Evolutionary conservation across 2,113 vertebrate genomes (phyloP).

Genomic region (Protomyctophum bolini): DNA sequence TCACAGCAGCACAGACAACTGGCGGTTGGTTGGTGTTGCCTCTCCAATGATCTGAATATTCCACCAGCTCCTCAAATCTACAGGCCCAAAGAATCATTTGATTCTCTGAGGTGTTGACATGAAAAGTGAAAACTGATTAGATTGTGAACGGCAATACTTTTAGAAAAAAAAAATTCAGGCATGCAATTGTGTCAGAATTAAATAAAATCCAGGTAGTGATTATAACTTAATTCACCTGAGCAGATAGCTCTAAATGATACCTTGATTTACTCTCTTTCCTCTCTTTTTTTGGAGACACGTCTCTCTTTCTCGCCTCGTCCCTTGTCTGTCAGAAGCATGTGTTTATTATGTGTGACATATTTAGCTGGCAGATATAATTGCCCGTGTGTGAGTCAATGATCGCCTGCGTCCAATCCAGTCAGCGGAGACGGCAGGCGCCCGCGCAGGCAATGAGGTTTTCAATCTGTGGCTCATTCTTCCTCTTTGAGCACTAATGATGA

Average conservation of each 20-base stretch:
- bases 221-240: constrained; percentile 14
- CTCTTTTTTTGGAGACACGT: constrained; percentile 31
- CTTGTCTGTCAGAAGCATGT: constrained; percentile 64
- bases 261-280: constrained; percentile 34
- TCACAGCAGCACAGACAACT: constrained; percentile 11
- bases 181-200: constrained; percentile 12
- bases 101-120: too few species aligned
- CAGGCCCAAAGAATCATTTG: too few species aligned
- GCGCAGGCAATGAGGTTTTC: constrained; percentile 60
- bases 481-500: constrained; percentile 67
- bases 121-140: too few species aligned
- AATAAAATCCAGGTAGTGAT: constrained; percentile 18
- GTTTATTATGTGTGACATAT: constrained; percentile 76
- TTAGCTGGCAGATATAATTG: constrained; percentile 76
- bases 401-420: constrained; percentile 62
- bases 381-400: constrained; percentile 61
- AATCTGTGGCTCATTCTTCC: constrained; percentile 61
- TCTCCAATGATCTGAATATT: not conserved
- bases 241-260: constrained; percentile 42
- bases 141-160: not conserved
- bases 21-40: too few species aligned
- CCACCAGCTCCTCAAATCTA: too few species aligned
- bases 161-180: too few species aligned
- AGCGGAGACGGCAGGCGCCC: constrained; percentile 57
- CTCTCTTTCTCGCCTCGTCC: constrained; percentile 43